Conservation (phyloP, 2,113 vertebrate genomes). For the Brachyistius frenatus region DNA sequence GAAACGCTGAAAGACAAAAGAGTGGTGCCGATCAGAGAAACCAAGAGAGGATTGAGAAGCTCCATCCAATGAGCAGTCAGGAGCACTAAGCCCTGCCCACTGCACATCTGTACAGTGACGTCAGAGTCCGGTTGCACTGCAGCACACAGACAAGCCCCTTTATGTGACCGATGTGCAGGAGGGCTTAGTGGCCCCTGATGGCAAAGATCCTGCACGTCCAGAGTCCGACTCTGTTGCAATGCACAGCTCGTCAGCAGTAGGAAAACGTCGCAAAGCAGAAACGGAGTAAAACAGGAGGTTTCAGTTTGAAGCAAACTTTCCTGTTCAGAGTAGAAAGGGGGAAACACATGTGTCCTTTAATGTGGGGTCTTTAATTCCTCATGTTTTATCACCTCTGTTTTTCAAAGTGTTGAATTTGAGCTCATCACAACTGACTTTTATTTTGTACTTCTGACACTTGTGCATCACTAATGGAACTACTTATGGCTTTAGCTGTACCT, state of each 20-base stretch:
- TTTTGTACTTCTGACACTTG: too few species aligned
- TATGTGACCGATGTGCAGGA: slow-evolving; percentile 45
- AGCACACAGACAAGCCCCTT: slow-evolving; percentile 29
- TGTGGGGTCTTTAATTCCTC: background rate
- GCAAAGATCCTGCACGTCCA: slow-evolving; percentile 29
- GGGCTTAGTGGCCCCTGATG: slow-evolving; percentile 23
- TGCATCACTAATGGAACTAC: too few species aligned
- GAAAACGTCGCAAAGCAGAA: background rate
- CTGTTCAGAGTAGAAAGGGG: background rate
- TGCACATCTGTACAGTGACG: slow-evolving; percentile 72
- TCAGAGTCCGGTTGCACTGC: slow-evolving; percentile 53
- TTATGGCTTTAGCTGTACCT: too few species aligned
- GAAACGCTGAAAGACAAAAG: slow-evolving; percentile 43
- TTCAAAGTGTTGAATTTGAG: too few species aligned
- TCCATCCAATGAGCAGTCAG: slow-evolving; percentile 62
- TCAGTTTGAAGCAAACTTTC: background rate
- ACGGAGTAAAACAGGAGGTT: background rate
- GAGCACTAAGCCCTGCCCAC: slow-evolving; percentile 58
- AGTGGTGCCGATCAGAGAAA: slow-evolving; percentile 12
- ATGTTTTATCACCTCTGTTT: too few species aligned
- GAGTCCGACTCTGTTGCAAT: background rate
- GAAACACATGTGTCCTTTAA: background rate
- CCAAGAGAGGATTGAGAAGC: slow-evolving; percentile 49
- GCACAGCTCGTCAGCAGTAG: background rate
- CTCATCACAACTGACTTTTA: too few species aligned